Evolutionary conservation across 2,888 invertebrate genomes (phyloP).

Genomic region (Andrena bucephala): DNA sequence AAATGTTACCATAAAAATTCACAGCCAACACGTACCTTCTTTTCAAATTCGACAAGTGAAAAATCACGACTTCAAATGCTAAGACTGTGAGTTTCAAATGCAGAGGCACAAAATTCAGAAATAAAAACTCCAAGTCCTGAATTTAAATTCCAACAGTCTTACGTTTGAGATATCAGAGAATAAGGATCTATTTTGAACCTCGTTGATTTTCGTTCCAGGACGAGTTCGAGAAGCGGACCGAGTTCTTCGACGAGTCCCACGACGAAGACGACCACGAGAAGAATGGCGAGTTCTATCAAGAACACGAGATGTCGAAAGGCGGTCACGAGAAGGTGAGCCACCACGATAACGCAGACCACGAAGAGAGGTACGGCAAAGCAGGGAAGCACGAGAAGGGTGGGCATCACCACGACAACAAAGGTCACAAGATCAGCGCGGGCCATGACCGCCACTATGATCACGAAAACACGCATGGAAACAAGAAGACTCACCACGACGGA

Average conservation of each 20-base stretch:
- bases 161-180: too few relatives aligned
- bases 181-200: too few relatives aligned
- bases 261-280: slow-evolving; percentile 89
- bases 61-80: too few relatives aligned
- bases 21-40: too few relatives aligned
- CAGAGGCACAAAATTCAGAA: too few relatives aligned
- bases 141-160: neutral
- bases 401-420: slow-evolving; percentile 86
- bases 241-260: slow-evolving; percentile 91
- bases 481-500: slow-evolving; percentile 85
- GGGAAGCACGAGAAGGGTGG: slow-evolving; percentile 87
- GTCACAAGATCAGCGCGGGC: slow-evolving; percentile 87
- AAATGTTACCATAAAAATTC: too few relatives aligned
- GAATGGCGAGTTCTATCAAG: slow-evolving; percentile 88
- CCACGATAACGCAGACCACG: slow-evolving; percentile 85
- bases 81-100: too few relatives aligned
- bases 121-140: too few relatives aligned
- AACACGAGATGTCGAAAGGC: slow-evolving; percentile 87
- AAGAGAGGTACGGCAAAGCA: slow-evolving; percentile 87
- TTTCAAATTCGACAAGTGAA: too few relatives aligned
- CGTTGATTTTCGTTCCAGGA: slow-evolving; percentile 83
- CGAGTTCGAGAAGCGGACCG: slow-evolving; percentile 91
- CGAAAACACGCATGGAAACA: slow-evolving; percentile 85
- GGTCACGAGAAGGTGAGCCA: slow-evolving; percentile 87
- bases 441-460: slow-evolving; percentile 87